These are phyloP conservation scores for Emydura subglobosa DNA, from an alignment of 2,113 vertebrate genomes.

Conservation along the genomic window DNA sequence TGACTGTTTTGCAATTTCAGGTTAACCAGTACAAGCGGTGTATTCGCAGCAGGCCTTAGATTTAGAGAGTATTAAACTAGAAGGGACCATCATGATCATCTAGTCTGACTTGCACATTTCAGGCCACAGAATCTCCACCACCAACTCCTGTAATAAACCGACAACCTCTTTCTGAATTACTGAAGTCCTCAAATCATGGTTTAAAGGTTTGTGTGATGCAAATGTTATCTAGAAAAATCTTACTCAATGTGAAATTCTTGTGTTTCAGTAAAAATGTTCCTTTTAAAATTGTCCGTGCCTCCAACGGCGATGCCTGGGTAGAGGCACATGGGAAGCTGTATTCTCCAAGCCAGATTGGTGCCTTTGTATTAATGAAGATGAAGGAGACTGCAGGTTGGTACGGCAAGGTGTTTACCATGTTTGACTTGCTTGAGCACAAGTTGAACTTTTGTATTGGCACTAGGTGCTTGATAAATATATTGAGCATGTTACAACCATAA, in stretches of 20 bases:
- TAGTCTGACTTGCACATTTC: not conserved
- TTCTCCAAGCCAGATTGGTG: conserved; percentile 96
- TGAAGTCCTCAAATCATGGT: not conserved
- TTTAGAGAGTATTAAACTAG: not conserved
- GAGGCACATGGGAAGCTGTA: conserved; percentile 97
- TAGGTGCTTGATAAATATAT: not conserved
- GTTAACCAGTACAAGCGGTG: not conserved
- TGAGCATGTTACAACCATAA: not conserved
- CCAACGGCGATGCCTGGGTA: conserved; percentile 97
- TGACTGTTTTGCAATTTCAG: not conserved
- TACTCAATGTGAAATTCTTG: not conserved
- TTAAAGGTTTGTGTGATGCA: not conserved
- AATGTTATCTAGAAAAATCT: not conserved
- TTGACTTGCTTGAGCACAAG: accelerated
- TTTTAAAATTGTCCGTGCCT: conserved; percentile 96
- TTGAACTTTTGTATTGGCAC: not conserved
- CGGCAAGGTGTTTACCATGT: not conserved
- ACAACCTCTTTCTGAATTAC: not conserved
- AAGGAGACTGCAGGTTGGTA: conserved; percentile 96
- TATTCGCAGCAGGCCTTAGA: not conserved
- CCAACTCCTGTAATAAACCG: not conserved
- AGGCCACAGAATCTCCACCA: too few species aligned
- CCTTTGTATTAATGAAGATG: conserved; percentile 98
- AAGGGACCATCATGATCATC: not conserved
- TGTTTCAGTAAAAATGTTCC: conserved; percentile 93